Conservation (phyloP, 53 echinoderm and acorn worm genomes). For the Actinopyga echinites region DNA sequence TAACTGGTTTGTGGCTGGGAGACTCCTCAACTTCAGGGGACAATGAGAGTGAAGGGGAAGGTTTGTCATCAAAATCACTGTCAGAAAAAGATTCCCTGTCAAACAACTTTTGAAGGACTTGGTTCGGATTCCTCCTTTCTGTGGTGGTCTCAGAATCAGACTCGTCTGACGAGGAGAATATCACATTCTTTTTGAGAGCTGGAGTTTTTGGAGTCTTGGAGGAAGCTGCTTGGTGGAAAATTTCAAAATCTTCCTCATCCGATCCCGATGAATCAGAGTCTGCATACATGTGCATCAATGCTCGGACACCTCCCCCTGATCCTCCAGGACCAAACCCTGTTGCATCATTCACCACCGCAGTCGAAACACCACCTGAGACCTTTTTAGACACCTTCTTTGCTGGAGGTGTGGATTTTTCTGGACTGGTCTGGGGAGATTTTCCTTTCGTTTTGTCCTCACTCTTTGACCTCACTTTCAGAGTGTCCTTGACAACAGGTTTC, state of each 20-base stretch:
- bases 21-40: constrained; percentile 17
- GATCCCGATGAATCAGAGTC: constrained; percentile 75
- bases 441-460: constrained; percentile 47
- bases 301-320: constrained; percentile 71
- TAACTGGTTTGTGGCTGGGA: background rate
- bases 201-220: constrained; percentile 12
- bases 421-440: constrained; percentile 3
- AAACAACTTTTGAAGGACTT: constrained; percentile 4
- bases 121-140: background rate
- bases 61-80: background rate
- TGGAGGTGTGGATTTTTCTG: background rate
- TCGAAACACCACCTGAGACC: constrained; percentile 51
- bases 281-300: constrained; percentile 66
- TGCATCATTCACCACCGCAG: constrained; percentile 8
- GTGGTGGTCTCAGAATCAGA: constrained; percentile 1
- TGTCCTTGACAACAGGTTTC: constrained; percentile 3
- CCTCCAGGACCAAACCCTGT: constrained; percentile 52
- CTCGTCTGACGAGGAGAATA: constrained; percentile 32
- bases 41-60: background rate
- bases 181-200: constrained; percentile 17
- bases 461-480: constrained; percentile 18
- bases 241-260: constrained; percentile 63
- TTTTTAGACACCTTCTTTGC: constrained; percentile 25
- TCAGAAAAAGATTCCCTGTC: constrained; percentile 31
- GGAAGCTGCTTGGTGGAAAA: background rate